Conservation (phyloP, 1,140 invertebrate genomes). For the Frieseomelitta varia region DNA sequence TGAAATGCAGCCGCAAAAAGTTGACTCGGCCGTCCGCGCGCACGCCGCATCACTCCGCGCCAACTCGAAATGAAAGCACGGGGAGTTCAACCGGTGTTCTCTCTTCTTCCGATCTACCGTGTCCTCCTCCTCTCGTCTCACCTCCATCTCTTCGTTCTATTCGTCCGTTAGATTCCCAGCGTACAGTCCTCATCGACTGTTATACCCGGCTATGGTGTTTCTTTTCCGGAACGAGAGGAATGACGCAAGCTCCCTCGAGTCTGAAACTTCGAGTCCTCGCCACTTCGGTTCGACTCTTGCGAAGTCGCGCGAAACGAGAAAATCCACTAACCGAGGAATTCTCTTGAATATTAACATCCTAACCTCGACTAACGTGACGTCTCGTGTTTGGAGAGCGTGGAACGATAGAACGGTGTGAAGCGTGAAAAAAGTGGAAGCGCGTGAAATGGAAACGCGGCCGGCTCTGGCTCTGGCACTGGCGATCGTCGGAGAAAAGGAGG, state of each 20-base stretch:
- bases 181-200: constrained; percentile 47
- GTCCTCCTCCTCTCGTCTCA: neutral
- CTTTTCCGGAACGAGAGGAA: neutral
- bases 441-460: neutral
- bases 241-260: neutral
- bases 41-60: neutral
- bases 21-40: neutral
- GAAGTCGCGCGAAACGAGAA: neutral
- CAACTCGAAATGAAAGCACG: neutral
- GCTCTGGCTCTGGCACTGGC: no score
- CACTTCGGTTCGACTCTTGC: no score
- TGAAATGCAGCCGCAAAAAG: constrained; percentile 11
- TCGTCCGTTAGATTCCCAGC: constrained; percentile 19
- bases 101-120: neutral
- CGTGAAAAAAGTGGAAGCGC: neutral
- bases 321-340: neutral
- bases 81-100: neutral
- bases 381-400: neutral
- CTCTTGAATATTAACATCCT: neutral
- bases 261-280: no score
- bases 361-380: neutral
- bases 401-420: neutral
- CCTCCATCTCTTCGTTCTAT: neutral
- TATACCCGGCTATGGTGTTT: constrained; percentile 9
- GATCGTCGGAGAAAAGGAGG: neutral